Conservation (phyloP, 2,888 invertebrate genomes). For the Synergus japonicus region DNA sequence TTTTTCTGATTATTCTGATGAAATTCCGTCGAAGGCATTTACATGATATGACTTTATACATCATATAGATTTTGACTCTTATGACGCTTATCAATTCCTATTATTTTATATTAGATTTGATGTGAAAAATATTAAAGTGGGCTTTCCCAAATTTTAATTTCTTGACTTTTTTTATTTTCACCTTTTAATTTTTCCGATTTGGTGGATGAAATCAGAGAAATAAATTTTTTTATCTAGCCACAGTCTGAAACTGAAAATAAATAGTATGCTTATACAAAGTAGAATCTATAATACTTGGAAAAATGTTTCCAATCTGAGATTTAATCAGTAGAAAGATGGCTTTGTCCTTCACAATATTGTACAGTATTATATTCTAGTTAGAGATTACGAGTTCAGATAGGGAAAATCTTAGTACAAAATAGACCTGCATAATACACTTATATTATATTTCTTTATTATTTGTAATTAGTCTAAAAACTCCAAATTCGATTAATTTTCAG, state of each 20-base stretch:
- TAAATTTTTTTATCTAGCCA: neutral
- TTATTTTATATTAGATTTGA: neutral
- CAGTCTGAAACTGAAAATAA: neutral
- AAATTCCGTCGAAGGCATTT: neutral
- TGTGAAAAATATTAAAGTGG: neutral
- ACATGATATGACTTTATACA: neutral
- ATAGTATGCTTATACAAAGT: too few species aligned
- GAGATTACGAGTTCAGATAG: neutral
- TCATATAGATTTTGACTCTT: neutral
- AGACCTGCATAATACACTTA: too few species aligned
- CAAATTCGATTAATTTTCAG: slow-evolving; percentile 77
- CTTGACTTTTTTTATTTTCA: neutral
- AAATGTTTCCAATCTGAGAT: neutral
- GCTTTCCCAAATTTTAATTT: neutral
- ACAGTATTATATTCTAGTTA: neutral
- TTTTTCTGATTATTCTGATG: neutral
- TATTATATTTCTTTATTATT: too few species aligned
- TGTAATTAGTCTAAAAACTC: too few species aligned
- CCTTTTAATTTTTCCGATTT: neutral
- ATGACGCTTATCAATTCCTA: neutral
- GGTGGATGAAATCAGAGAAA: neutral
- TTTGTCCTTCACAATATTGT: neutral
- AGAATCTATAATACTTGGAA: neutral
- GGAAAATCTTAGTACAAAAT: neutral
- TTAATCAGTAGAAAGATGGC: neutral